phyloP scores from a whole-genome alignment of 2,113 vertebrate species.

The Dromas ardeola region DNA sequence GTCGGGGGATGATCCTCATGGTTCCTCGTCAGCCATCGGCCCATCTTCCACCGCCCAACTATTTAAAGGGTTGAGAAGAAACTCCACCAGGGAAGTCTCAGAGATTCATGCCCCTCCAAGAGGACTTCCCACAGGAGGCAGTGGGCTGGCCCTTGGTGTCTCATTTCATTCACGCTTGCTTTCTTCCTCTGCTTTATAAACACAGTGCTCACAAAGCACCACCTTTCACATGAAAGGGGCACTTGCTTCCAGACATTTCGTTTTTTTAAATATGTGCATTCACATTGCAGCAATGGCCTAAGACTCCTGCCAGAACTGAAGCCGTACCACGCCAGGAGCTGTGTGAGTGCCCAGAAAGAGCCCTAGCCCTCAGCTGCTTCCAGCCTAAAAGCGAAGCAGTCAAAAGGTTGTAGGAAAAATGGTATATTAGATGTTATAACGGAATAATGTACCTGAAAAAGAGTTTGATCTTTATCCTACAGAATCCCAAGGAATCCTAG shows the following conservation, averaged over 20 bases:
- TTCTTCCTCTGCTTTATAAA: background rate
- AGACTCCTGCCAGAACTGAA: background rate
- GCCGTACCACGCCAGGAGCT: background rate
- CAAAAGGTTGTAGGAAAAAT: background rate
- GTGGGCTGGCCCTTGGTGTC: background rate
- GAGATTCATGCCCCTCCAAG: rapidly evolving
- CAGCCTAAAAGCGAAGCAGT: background rate
- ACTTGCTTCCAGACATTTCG: background rate
- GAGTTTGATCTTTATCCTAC: background rate
- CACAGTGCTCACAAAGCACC: background rate
- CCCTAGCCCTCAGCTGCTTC: background rate
- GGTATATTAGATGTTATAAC: background rate
- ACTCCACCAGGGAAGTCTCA: background rate
- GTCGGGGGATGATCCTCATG: background rate
- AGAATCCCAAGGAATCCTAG: background rate
- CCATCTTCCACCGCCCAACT: background rate
- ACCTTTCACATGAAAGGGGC: background rate
- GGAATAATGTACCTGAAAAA: background rate
- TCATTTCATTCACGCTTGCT: background rate
- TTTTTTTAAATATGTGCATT: background rate
- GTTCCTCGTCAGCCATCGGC: background rate
- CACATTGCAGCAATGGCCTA: background rate
- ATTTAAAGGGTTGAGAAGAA: background rate
- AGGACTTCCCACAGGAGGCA: background rate
- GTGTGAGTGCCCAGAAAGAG: background rate